Conservation (phyloP, 1,140 invertebrate species). For the Dendroctonus ponderosae region DNA sequence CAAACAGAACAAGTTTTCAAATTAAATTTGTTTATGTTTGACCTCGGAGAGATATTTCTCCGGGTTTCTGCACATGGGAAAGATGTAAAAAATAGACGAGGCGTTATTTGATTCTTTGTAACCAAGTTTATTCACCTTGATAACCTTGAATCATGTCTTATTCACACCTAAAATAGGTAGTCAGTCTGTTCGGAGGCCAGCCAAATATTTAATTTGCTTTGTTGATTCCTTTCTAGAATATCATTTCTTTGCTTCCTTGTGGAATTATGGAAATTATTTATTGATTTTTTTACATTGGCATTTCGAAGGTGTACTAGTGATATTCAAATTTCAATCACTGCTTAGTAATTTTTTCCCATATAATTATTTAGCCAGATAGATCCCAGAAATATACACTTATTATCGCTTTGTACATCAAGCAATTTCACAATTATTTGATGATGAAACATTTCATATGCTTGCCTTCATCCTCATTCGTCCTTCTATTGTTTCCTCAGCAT, state of each 20-base stretch:
- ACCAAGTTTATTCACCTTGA: conserved; percentile 32
- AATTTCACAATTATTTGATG: too few species aligned
- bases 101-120: conserved; percentile 32
- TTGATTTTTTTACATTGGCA: neutral
- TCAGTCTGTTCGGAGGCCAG: conserved; percentile 20
- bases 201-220: conserved; percentile 26
- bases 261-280: neutral
- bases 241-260: conserved; percentile 24
- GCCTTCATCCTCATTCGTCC: too few species aligned
- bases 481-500: too few species aligned
- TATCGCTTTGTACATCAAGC: too few species aligned
- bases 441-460: too few species aligned
- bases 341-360: too few species aligned
- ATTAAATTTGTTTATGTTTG: conserved; percentile 1
- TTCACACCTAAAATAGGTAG: conserved; percentile 29
- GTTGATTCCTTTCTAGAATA: conserved; percentile 18
- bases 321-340: neutral
- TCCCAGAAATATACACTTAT: too few species aligned
- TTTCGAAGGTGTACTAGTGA: neutral
- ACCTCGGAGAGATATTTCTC: conserved; percentile 17
- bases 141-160: conserved; percentile 32
- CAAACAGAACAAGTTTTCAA: conserved; percentile 7
- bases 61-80: conserved; percentile 18
- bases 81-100: conserved; percentile 29
- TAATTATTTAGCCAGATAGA: too few species aligned